Percentiles rank a stretch among this genome's conserved stretches.
Conservation (phyloP, 2,888 invertebrate species). For the Eupithecia centaureata region DNA sequence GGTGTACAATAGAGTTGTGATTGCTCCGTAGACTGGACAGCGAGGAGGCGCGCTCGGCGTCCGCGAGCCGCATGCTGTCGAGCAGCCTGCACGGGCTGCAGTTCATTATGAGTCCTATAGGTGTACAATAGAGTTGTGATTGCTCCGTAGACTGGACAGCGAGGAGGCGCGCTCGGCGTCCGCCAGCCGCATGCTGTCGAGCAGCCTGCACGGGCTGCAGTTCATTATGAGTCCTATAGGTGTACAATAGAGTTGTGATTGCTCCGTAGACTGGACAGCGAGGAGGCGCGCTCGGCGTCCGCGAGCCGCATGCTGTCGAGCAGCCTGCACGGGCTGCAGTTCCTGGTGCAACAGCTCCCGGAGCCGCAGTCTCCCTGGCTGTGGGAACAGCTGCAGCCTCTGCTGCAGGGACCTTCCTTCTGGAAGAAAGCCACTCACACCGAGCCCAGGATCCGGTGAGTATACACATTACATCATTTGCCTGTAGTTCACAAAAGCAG, state of each 20-base stretch:
- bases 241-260: too few relatives aligned
- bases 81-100: constrained; percentile 61
- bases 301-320: constrained; percentile 48
- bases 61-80: constrained; percentile 46
- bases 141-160: too few relatives aligned
- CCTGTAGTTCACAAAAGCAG: too few relatives aligned
- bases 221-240: too few relatives aligned
- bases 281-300: constrained; percentile 54
- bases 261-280: constrained; percentile 56
- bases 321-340: constrained; percentile 54
- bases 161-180: too few relatives aligned
- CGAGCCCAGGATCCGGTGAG: constrained; percentile 56
- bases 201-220: too few relatives aligned
- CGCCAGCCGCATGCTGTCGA: too few relatives aligned
- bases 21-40: constrained; percentile 59
- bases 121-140: too few relatives aligned
- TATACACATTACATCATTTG: not conserved
- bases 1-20: too few relatives aligned
- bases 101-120: too few relatives aligned
- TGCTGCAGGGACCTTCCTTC: constrained; percentile 77
- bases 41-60: constrained; percentile 53
- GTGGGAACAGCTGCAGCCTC: constrained; percentile 68
- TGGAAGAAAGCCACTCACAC: constrained; percentile 88
- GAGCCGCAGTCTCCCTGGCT: constrained; percentile 82
- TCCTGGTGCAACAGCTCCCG: constrained; percentile 50